Base-by-base conservation (phyloP, 2,113 vertebrate genomes). In the Odocoileus virginianus region DNA sequence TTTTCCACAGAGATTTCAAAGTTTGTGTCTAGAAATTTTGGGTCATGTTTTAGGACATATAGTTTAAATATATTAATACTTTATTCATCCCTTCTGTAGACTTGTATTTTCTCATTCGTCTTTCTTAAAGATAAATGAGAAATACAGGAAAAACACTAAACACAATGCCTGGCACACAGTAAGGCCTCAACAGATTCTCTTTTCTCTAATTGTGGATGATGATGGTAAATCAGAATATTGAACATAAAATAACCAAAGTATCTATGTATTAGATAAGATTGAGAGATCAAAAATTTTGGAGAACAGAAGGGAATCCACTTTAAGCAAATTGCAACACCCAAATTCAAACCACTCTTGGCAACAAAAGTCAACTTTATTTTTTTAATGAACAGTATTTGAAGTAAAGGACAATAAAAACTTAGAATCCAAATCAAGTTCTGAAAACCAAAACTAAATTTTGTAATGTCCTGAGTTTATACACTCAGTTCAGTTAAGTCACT, bases 351-450 rank as follows among this genome's bases (percentile, higher is more conserved):
- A 91, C 5, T 71, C 17, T 95, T 9, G 50, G 33, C 12, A 93
- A 33, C 6, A 55, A 76, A 82, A 43, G 10, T 79, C 45, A 83
- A 36, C 21, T 55, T 83, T 9, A 55, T 85, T 88, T 33, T 82
- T 76, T 84, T 36, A 55, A 84, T 84, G 82, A 88, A 36, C n/a
- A 94, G 25, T 16, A 50, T 94, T 90, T 89, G 71, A 97, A 92
- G 52, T 93, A 23, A 19, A 89, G 27, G 33, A 89, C 4, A 86
- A n/a, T 85, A 76, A 89, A 87, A 89, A 86, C 10, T 91, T 91
- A 87, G 47, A 90, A 33, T 94, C 30, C 25, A 71, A 19, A 58
- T 78, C 27, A 90, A 93, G 6, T 87, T 96, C 54, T 96, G 74
- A 86, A 95, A 83, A 54, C 6, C 7, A 55, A 81, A 90, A 57